Percentiles rank a stretch among this genome's conserved stretches.
Evolutionary conservation across 1,140 invertebrate genomes (phyloP).

Genomic region (Drosophila busckii): DNA sequence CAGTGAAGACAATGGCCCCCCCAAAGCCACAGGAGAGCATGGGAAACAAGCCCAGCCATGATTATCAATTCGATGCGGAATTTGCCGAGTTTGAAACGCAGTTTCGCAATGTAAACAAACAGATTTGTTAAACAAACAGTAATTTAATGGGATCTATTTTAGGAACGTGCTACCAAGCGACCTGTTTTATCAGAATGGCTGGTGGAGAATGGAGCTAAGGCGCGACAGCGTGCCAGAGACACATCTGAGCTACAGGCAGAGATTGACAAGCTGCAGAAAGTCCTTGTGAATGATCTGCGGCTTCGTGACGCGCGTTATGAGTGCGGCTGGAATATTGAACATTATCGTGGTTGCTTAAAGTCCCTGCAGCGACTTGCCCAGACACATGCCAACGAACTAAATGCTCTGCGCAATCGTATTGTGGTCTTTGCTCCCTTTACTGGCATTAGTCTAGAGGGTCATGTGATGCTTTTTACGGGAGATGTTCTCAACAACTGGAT

Average conservation of each 20-base stretch:
- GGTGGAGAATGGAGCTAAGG: conserved; percentile 82
- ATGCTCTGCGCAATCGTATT: conserved; percentile 84
- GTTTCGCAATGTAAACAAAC: conserved; percentile 36
- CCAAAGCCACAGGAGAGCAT: conserved; percentile 17
- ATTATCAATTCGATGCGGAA: conserved; percentile 54
- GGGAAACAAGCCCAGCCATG: conserved; percentile 43
- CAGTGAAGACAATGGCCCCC: conserved; percentile 78
- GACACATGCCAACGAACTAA: conserved; percentile 86
- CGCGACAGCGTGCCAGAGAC: conserved; percentile 82
- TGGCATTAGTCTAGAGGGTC: conserved; percentile 91
- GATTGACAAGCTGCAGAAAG: conserved; percentile 82
- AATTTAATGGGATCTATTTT: neutral
- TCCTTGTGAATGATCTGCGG: conserved; percentile 81
- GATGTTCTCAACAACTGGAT: conserved; percentile 95
- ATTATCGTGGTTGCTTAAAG: conserved; percentile 90
- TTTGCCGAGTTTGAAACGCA: conserved; percentile 57
- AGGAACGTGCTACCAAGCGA: conserved; percentile 60
- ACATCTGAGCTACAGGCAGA: conserved; percentile 84
- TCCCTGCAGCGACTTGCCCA: conserved; percentile 85
- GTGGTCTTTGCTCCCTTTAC: conserved; percentile 92
- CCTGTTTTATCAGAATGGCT: conserved; percentile 81
- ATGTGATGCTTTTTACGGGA: conserved; percentile 92
- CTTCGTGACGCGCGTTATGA: conserved; percentile 86
- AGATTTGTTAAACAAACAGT: neutral
- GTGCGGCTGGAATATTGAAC: conserved; percentile 92